Percentiles rank a stretch among this genome's conserved stretches.
Evolutionary conservation across 2,888 invertebrate genomes (phyloP).

Genomic region (Tuta absoluta): DNA sequence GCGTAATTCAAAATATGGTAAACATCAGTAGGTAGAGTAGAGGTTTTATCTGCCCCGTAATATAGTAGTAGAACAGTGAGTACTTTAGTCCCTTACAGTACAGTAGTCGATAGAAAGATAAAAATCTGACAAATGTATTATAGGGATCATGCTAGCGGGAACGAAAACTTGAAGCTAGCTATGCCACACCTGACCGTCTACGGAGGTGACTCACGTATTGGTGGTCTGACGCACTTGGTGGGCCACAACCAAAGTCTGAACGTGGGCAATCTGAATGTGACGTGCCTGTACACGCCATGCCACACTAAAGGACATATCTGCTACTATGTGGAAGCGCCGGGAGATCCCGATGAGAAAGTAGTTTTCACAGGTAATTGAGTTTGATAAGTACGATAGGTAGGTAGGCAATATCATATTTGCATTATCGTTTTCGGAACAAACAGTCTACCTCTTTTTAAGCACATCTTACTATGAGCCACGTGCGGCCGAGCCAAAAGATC

Average conservation of each 20-base stretch:
- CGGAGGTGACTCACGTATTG: conserved; percentile 91
- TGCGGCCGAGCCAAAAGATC: no score
- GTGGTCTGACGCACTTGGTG: conserved; percentile 88
- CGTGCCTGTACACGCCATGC: conserved; percentile 96
- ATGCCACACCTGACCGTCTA: conserved; percentile 82
- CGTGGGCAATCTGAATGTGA: conserved; percentile 87
- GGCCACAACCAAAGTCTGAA: conserved; percentile 87
- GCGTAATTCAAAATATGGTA: no score
- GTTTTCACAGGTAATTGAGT: conserved; percentile 98
- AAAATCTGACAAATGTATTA: conserved; percentile 22
- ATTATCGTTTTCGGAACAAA: no score
- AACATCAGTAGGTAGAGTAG: no score
- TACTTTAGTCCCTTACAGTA: no score
- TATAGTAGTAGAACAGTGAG: no score
- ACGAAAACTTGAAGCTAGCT: conserved; percentile 87
- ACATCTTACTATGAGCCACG: no score
- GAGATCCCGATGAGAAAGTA: conserved; percentile 77
- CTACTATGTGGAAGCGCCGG: conserved; percentile 88
- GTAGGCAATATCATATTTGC: no score
- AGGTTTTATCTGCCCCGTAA: no score
- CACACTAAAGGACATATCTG: conserved; percentile 98
- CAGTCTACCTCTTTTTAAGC: no score
- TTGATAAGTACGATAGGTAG: no score
- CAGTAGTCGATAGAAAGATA: not conserved
- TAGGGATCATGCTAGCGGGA: conserved; percentile 97